phyloP scores from a whole-genome alignment of 1,140 invertebrate species.

The Triops cancriformis region DNA sequence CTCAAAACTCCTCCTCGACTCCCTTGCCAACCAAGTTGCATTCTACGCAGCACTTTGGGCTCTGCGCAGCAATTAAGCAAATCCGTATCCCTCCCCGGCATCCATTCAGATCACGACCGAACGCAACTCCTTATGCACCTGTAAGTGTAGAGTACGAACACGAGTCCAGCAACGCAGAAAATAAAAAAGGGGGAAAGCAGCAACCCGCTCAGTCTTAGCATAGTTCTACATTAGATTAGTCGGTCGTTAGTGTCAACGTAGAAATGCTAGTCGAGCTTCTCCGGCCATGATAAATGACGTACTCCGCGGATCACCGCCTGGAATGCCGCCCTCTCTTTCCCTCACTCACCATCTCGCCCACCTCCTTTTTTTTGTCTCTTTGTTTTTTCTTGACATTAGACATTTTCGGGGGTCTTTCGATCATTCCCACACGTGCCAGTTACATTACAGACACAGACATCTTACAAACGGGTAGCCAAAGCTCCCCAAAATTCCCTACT shows the following conservation, averaged over 20 bases:
- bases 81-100: not conserved
- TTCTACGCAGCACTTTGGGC: not conserved
- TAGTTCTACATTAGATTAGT: slow-evolving; percentile 14
- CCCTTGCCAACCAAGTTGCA: not conserved
- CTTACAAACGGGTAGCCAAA: not conserved
- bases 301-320: not conserved
- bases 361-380: no score
- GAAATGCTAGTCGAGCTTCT: not conserved
- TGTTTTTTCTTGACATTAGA: not conserved
- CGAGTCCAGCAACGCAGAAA: not conserved
- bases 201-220: not conserved
- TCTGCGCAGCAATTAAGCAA: not conserved
- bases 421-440: slow-evolving; percentile 3
- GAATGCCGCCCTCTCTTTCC: not conserved
- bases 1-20: not conserved
- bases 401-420: slow-evolving; percentile 7
- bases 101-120: not conserved
- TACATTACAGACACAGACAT: not conserved
- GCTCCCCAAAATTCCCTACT: not conserved
- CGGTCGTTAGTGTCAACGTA: slow-evolving; percentile 3
- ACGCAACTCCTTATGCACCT: not conserved
- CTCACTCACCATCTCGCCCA: no score
- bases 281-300: not conserved
- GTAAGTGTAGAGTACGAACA: not conserved
- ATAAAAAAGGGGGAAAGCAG: not conserved